phyloP scores from a whole-genome alignment of 2,888 invertebrate genomes.

The Xanthia icteritia region DNA sequence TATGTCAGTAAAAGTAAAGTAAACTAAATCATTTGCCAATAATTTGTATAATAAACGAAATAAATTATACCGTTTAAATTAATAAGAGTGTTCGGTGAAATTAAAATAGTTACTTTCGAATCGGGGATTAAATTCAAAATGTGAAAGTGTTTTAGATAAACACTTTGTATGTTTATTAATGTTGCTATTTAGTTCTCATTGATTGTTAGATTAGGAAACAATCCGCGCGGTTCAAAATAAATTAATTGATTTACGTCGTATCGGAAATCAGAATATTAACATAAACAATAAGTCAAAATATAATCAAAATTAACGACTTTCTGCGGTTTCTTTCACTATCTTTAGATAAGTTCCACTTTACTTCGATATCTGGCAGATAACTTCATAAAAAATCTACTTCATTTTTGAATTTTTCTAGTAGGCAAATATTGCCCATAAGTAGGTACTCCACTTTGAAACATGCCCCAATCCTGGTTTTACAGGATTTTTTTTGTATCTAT shows the following conservation, averaged over 20 bases:
- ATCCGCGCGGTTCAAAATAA: constrained; percentile 14
- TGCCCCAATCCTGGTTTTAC: too few species aligned
- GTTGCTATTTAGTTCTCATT: constrained; percentile 26
- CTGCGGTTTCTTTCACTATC: neutral
- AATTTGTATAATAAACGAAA: constrained; percentile 41
- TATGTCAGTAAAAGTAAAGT: constrained; percentile 10
- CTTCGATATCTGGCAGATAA: neutral
- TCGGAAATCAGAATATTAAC: constrained; percentile 21
- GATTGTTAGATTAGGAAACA: constrained; percentile 44
- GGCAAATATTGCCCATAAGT: neutral
- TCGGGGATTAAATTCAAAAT: constrained; percentile 55
- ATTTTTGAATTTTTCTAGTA: neutral
- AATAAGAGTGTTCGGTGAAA: constrained; percentile 42
- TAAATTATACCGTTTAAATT: constrained; percentile 51
- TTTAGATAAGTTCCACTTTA: neutral
- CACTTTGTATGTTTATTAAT: constrained; percentile 53
- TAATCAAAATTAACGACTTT: neutral
- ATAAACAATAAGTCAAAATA: neutral
- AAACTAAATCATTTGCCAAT: constrained; percentile 49
- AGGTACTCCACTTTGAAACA: too few species aligned
- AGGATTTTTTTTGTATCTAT: too few species aligned
- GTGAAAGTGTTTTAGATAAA: constrained; percentile 56
- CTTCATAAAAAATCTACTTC: neutral
- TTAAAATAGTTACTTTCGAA: constrained; percentile 58
- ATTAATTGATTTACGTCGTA: neutral